Evolutionary conservation across 2,888 invertebrate species (phyloP).

Genomic region (Pseudococcus viburni): DNA sequence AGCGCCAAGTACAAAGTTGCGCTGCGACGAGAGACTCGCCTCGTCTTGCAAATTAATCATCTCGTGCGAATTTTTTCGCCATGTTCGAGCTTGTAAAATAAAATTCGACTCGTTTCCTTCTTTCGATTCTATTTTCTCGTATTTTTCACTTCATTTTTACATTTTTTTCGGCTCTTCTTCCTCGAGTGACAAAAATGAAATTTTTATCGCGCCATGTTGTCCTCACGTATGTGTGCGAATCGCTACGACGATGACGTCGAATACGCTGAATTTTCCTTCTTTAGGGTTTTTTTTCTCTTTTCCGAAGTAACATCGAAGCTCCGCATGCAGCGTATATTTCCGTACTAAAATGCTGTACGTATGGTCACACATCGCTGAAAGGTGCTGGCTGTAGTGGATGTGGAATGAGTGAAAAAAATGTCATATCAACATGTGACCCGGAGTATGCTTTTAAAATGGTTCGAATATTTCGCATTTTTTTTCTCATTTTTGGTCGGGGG

Average conservation of each 20-base stretch:
- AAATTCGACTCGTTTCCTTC: neutral
- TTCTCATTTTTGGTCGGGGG: too few relatives aligned
- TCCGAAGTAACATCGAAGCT: neutral
- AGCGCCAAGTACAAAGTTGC: neutral
- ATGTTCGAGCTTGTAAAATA: neutral
- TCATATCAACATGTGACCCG: slow-evolving; percentile 20
- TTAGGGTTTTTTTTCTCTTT: neutral
- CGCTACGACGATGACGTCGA: neutral
- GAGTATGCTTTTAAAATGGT: neutral
- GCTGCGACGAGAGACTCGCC: too few relatives aligned
- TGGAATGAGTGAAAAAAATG: neutral
- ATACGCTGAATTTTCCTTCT: neutral
- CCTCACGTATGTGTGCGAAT: neutral
- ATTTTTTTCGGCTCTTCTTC: neutral
- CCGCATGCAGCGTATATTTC: neutral
- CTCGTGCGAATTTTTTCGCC: too few relatives aligned
- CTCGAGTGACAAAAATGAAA: neutral
- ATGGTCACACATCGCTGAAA: neutral
- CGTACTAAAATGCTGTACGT: neutral
- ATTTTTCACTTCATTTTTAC: slow-evolving; percentile 5
- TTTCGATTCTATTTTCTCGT: neutral
- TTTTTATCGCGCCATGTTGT: slow-evolving; percentile 8
- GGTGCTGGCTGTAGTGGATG: neutral
- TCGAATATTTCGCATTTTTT: slow-evolving; percentile 5
- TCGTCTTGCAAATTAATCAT: too few relatives aligned